Percentiles rank a stretch among this genome's conserved stretches.
phyloP scores from a whole-genome alignment of 2,797 vertebrate species.

The Steatocranus sp. region DNA sequence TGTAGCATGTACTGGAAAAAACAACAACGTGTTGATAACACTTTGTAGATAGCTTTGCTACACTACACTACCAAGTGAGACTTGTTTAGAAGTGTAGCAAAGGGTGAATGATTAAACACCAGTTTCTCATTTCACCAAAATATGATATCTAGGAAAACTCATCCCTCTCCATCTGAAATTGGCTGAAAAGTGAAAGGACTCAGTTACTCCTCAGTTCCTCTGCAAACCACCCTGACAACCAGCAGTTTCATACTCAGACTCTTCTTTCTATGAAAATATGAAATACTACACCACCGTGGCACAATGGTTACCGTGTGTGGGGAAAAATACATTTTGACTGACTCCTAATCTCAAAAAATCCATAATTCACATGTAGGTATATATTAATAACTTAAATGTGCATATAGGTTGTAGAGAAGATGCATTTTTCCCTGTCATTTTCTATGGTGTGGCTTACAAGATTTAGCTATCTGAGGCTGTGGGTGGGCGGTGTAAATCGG shows the following conservation, averaged over 20 bases:
- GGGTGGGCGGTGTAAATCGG: background rate
- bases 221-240: background rate
- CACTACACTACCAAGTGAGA: background rate
- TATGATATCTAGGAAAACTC: background rate
- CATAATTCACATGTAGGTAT: background rate
- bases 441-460: accelerated
- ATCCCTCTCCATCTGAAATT: background rate
- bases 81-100: background rate
- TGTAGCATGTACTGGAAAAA: background rate
- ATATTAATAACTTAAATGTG: background rate
- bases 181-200: background rate
- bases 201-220: background rate
- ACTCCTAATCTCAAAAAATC: background rate
- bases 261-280: background rate
- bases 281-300: background rate
- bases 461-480: background rate
- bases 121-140: background rate
- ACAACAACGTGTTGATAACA: background rate
- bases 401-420: accelerated
- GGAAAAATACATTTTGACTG: accelerated
- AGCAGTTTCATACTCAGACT: background rate
- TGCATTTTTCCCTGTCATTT: accelerated
- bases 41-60: background rate
- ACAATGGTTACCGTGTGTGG: background rate
- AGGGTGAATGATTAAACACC: background rate